Conservation (phyloP, 2,888 invertebrate genomes). For the Cynaeus angustus region DNA sequence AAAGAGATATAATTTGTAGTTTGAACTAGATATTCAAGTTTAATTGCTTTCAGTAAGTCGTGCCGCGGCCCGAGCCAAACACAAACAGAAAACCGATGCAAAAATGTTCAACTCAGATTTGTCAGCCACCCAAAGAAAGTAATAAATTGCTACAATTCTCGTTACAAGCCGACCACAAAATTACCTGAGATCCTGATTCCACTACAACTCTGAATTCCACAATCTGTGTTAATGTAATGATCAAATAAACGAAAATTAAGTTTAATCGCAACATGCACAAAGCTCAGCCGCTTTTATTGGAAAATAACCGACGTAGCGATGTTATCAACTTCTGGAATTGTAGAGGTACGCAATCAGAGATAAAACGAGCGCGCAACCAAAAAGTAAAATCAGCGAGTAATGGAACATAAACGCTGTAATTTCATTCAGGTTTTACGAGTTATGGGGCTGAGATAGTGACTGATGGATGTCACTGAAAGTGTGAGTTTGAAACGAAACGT, state of each 20-base stretch:
- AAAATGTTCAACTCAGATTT: too few relatives aligned
- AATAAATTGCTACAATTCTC: too few relatives aligned
- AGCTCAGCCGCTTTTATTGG: background rate
- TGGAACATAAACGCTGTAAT: conserved; percentile 10
- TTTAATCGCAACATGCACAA: background rate
- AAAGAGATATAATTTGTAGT: conserved; percentile 25
- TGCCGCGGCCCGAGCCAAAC: too few relatives aligned
- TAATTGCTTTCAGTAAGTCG: conserved; percentile 17
- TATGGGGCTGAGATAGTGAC: conserved; percentile 35
- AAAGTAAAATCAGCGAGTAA: conserved; percentile 3
- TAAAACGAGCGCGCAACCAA: conserved; percentile 1
- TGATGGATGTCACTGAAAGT: conserved; percentile 44
- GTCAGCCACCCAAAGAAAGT: too few relatives aligned
- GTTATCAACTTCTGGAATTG: conserved; percentile 2
- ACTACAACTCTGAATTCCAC: background rate
- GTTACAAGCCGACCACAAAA: too few relatives aligned
- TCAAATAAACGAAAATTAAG: background rate
- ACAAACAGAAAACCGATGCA: background rate
- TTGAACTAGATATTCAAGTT: conserved; percentile 10
- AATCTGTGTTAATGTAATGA: background rate
- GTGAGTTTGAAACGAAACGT: conserved; percentile 28
- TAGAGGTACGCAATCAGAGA: background rate
- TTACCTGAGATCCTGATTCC: too few relatives aligned
- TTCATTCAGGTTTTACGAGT: conserved; percentile 5
- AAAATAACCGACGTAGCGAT: background rate